These are phyloP conservation scores for Lasioglossum oenotherae DNA, from an alignment of 2,888 invertebrate genomes.

Conservation along the genomic window DNA sequence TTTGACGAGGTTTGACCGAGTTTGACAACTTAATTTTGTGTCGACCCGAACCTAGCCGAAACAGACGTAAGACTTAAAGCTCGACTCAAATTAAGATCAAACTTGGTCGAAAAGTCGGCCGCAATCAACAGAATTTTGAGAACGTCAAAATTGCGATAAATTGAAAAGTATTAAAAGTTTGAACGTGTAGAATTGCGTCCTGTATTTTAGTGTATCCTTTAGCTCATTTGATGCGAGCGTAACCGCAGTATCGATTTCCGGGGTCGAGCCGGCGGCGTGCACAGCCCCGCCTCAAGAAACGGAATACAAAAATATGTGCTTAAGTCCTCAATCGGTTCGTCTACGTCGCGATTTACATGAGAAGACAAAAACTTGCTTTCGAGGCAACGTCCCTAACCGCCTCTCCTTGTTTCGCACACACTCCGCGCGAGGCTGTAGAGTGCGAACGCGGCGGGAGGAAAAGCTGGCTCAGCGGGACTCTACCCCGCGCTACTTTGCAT, in stretches of 20 bases:
- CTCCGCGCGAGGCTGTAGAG: conserved; percentile 57
- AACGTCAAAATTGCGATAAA: not conserved
- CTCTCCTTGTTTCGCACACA: conserved; percentile 35
- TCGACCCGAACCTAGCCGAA: not conserved
- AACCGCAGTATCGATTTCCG: conserved; percentile 45
- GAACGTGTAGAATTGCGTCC: not conserved
- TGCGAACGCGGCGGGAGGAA: conserved; percentile 74
- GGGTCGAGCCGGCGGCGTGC: not conserved
- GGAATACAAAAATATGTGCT: conserved; percentile 76
- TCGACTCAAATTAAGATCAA: not conserved
- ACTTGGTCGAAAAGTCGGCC: not conserved
- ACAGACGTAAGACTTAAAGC: not conserved
- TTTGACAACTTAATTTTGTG: not conserved
- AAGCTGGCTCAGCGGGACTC: conserved; percentile 78
- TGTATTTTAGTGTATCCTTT: too few species aligned
- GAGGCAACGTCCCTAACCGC: conserved; percentile 51
- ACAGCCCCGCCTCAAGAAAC: conserved; percentile 39
- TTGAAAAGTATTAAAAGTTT: not conserved
- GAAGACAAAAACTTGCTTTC: conserved; percentile 78
- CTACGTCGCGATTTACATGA: conserved; percentile 78
- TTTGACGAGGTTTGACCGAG: not conserved
- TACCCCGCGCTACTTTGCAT: conserved; percentile 78
- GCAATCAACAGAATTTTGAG: not conserved
- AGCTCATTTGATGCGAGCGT: conserved; percentile 3
- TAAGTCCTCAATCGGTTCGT: conserved; percentile 75